Percentiles rank a stretch among this genome's conserved stretches.
Conservation (phyloP, 2,888 invertebrate genomes). For the Macrostomum cliftonense region DNA sequence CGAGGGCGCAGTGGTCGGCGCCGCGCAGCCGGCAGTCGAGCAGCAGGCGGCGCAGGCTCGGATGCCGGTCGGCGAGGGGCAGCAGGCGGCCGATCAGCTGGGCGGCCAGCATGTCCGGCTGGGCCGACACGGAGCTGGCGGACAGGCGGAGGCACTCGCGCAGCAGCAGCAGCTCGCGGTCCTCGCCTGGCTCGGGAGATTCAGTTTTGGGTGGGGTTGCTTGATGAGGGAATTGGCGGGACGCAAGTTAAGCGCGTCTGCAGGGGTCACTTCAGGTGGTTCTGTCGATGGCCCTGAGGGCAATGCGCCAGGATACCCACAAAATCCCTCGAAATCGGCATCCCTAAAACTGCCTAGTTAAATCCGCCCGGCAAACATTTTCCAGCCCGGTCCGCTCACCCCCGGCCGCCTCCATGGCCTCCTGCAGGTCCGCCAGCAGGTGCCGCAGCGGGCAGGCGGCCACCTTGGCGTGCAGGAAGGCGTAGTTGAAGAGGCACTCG, state of each 20-base stretch:
- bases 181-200: no score
- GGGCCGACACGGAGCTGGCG: slow-evolving; percentile 70
- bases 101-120: slow-evolving; percentile 85
- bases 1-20: slow-evolving; percentile 63
- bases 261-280: no score
- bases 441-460: slow-evolving; percentile 88
- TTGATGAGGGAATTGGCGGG: no score
- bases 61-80: slow-evolving; percentile 68
- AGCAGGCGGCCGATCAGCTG: slow-evolving; percentile 67
- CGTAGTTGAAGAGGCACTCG: slow-evolving; percentile 83
- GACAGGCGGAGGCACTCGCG: slow-evolving; percentile 51
- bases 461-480: slow-evolving; percentile 86
- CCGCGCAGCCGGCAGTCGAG: slow-evolving; percentile 76
- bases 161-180: slow-evolving; percentile 15
- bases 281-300: no score
- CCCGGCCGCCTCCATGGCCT: slow-evolving; percentile 45
- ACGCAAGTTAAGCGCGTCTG: no score
- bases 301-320: no score
- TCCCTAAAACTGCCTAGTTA: no score
- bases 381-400: slow-evolving; percentile 23
- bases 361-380: no score
- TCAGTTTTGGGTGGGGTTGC: no score
- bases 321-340: no score
- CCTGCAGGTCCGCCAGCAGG: slow-evolving; percentile 82
- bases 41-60: slow-evolving; percentile 64